phyloP scores from a whole-genome alignment of 1,140 invertebrate genomes.

The Drosophila prosaltans region DNA sequence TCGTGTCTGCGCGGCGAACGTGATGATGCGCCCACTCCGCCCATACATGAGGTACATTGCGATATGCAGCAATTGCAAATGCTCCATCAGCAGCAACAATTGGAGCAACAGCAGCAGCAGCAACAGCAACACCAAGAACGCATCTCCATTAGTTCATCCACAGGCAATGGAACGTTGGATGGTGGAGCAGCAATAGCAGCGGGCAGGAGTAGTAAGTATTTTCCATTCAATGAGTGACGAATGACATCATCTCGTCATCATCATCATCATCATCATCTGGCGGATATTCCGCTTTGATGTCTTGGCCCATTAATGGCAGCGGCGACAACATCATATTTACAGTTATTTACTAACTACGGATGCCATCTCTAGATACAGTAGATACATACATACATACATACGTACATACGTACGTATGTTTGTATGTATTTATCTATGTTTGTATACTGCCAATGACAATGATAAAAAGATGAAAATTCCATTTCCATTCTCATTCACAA shows the following conservation, averaged over 20 bases:
- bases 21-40: slow-evolving; percentile 73
- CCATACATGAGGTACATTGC: slow-evolving; percentile 68
- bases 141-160: slow-evolving; percentile 5
- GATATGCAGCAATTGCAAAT: slow-evolving; percentile 65
- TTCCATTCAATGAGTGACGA: slow-evolving; percentile 1
- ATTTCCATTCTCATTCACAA: slow-evolving; percentile 9
- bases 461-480: slow-evolving; percentile 7
- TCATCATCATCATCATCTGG: slow-evolving; percentile 5
- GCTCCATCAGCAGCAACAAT: slow-evolving; percentile 57
- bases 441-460: background rate
- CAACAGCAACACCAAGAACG: slow-evolving; percentile 29
- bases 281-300: slow-evolving; percentile 25
- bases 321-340: slow-evolving; percentile 17
- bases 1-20: slow-evolving; percentile 81
- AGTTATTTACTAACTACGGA: slow-evolving; percentile 16
- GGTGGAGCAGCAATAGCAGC: slow-evolving; percentile 43
- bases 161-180: slow-evolving; percentile 16
- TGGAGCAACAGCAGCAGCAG: slow-evolving; percentile 23
- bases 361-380: background rate
- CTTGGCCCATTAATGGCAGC: slow-evolving; percentile 19
- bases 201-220: slow-evolving; percentile 78
- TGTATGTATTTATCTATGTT: background rate
- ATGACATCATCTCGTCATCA: slow-evolving; percentile 9
- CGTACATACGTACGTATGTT: background rate
- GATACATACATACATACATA: background rate